These are phyloP conservation scores for Furnarius figulus DNA, from an alignment of 2,113 vertebrate genomes.

Conservation along the genomic window DNA sequence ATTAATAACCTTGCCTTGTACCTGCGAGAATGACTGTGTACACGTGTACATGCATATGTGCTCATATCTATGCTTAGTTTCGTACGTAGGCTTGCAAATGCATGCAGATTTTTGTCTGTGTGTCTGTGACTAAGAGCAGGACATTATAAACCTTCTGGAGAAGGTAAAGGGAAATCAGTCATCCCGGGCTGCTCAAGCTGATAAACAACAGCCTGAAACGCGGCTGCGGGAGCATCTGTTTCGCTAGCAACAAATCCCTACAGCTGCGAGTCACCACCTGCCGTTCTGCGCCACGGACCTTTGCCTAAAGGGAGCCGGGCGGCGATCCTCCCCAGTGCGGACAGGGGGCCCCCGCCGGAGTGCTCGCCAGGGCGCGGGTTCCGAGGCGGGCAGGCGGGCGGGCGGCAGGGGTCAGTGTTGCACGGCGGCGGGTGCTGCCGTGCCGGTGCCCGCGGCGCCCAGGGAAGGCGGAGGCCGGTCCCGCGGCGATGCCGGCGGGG, in stretches of 20 bases:
- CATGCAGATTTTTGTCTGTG: too few species aligned
- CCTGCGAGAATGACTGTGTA: rapidly evolving
- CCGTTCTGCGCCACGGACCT: not conserved
- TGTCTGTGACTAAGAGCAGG: not conserved
- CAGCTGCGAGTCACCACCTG: not conserved
- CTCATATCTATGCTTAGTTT: rapidly evolving
- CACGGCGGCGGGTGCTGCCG: rapidly evolving
- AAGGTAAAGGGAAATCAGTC: not conserved
- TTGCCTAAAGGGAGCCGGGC: rapidly evolving
- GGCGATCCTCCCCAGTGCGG: rapidly evolving
- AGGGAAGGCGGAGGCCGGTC: rapidly evolving
- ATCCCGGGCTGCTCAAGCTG: not conserved
- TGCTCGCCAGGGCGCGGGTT: rapidly evolving
- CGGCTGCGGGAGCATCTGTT: not conserved
- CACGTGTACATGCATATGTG: rapidly evolving
- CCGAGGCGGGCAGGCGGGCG: not conserved
- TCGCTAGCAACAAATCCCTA: not conserved
- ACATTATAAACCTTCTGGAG: not conserved
- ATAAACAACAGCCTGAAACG: rapidly evolving
- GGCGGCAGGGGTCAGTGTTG: not conserved
- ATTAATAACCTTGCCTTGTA: not conserved
- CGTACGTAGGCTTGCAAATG: rapidly evolving
- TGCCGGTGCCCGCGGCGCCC: not conserved
- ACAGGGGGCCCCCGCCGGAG: too few species aligned
- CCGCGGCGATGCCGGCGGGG: too few species aligned